Percentiles rank a stretch among this genome's conserved stretches.
These are phyloP conservation scores for Heliconius himera DNA, from an alignment of 1,140 invertebrate species.

Conservation along the genomic window DNA sequence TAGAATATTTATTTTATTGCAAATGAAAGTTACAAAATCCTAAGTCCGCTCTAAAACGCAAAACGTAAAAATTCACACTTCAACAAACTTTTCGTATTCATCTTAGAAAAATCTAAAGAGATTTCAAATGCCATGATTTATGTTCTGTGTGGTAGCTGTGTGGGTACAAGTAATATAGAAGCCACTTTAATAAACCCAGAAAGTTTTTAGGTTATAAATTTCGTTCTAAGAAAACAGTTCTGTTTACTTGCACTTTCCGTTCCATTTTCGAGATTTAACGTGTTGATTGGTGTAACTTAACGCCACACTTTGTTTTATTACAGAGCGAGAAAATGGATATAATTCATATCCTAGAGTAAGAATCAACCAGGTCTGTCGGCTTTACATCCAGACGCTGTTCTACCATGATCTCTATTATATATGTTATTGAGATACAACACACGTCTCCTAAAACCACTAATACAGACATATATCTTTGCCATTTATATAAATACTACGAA, in stretches of 20 bases:
- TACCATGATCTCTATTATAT: too few relatives aligned
- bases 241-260: not conserved
- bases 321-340: too few relatives aligned
- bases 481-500: too few relatives aligned
- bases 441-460: too few relatives aligned
- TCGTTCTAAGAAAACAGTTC: not conserved
- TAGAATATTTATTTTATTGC: not conserved
- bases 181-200: not conserved
- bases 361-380: too few relatives aligned
- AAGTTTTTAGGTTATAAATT: conserved; percentile 3
- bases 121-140: conserved; percentile 22
- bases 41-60: not conserved
- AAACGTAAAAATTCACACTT: conserved; percentile 17
- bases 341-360: too few relatives aligned
- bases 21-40: not conserved
- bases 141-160: not conserved
- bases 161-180: not conserved
- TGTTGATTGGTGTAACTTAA: too few relatives aligned
- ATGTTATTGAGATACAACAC: too few relatives aligned
- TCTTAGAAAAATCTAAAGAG: conserved; percentile 26
- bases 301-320: too few relatives aligned
- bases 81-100: conserved; percentile 27
- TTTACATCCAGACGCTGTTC: too few relatives aligned
- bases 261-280: too few relatives aligned
- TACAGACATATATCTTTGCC: too few relatives aligned